Percentiles rank a stretch among this genome's conserved stretches.
Conservation (phyloP, 2,888 invertebrate species). For the Helleia helle region DNA sequence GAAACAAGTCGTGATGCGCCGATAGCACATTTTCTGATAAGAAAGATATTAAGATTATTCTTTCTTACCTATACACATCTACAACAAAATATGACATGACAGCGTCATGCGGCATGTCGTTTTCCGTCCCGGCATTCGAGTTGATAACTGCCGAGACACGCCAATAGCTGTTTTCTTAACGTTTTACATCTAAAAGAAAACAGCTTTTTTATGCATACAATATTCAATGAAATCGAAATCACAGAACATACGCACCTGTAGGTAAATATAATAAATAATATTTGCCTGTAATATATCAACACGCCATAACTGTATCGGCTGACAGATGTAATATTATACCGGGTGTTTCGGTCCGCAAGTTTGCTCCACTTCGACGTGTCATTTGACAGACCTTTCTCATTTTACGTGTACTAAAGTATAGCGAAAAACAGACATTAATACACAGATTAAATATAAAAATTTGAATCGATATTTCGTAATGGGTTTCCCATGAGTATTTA, state of each 20-base stretch:
- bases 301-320: constrained; percentile 56
- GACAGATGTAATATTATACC: constrained; percentile 56
- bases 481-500: constrained; percentile 1
- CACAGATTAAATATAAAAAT: neutral
- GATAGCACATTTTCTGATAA: too few relatives aligned
- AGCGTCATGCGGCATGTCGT: too few relatives aligned
- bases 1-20: too few relatives aligned
- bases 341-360: constrained; percentile 60
- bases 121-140: too few relatives aligned
- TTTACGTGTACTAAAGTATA: constrained; percentile 37
- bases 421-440: constrained; percentile 10
- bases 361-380: constrained; percentile 63
- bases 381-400: constrained; percentile 68
- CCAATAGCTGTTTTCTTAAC: too few relatives aligned
- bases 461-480: neutral
- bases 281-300: constrained; percentile 31
- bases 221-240: neutral
- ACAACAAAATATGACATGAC: too few relatives aligned
- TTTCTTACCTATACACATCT: too few relatives aligned
- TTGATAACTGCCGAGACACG: too few relatives aligned
- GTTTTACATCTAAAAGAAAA: too few relatives aligned
- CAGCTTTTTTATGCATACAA: too few relatives aligned
- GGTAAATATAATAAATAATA: constrained; percentile 40
- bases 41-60: too few relatives aligned
- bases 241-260: constrained; percentile 4